Evolutionary conservation across 2,797 vertebrate species (phyloP).

Genomic region (Danionella dracula): DNA sequence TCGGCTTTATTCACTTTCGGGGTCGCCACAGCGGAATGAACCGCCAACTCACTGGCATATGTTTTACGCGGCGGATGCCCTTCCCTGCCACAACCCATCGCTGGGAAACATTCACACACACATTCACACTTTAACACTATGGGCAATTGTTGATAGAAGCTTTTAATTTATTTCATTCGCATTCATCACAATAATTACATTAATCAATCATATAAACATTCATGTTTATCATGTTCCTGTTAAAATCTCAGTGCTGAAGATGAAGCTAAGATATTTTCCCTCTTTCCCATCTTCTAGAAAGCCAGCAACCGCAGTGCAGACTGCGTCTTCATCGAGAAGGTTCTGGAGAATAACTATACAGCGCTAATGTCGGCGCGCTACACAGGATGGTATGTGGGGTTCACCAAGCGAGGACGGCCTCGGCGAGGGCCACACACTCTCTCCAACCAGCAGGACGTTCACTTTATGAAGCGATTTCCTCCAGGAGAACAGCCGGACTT

Average conservation of each 20-base stretch:
- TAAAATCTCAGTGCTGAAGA: neutral
- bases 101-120: no score
- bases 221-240: no score
- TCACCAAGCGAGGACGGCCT: constrained; percentile 75
- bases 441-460: constrained; percentile 77
- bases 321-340: constrained; percentile 80
- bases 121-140: no score
- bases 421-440: constrained; percentile 71
- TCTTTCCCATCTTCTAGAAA: constrained; percentile 64
- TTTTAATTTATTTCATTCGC: no score
- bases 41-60: no score
- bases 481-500: constrained; percentile 73
- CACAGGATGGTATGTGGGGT: constrained; percentile 77
- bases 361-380: constrained; percentile 77
- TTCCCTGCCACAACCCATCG: no score
- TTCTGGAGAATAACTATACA: constrained; percentile 83
- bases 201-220: no score
- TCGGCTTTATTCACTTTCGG: no score
- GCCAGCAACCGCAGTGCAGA: constrained; percentile 75
- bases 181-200: no score
- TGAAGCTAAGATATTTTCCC: neutral
- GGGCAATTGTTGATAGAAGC: no score
- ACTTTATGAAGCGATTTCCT: constrained; percentile 80
- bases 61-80: no score
- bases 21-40: no score